These are phyloP conservation scores for Bettongia penicillata DNA, from an alignment of 2,113 vertebrate species.

Conservation along the genomic window DNA sequence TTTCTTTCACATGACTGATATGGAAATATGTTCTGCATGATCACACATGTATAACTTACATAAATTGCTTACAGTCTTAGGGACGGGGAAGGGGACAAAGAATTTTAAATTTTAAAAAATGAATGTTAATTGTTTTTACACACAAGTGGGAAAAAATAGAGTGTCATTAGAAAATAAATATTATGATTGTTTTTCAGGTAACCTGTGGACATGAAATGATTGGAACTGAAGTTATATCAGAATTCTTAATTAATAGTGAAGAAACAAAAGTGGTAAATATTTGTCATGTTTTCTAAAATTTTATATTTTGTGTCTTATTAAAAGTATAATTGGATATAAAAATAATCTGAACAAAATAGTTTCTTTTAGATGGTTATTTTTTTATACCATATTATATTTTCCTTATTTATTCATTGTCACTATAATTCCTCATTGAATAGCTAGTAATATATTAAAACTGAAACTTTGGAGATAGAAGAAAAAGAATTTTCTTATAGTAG, in stretches of 20 bases:
- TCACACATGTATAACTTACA: no score
- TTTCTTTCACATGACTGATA: neutral
- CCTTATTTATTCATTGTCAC: neutral
- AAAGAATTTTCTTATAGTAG: neutral
- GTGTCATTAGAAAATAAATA: neutral
- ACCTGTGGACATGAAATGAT: slow-evolving; percentile 84
- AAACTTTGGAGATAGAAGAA: slow-evolving; percentile 18
- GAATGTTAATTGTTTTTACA: neutral
- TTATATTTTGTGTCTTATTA: slow-evolving; percentile 57
- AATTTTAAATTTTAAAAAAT: neutral
- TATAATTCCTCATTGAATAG: neutral
- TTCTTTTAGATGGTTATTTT: neutral
- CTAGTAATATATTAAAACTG: slow-evolving; percentile 8
- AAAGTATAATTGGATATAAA: slow-evolving; percentile 48
- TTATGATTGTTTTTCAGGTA: slow-evolving; percentile 80
- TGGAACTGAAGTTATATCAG: slow-evolving; percentile 92
- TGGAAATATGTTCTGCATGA: neutral
- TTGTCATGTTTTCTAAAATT: slow-evolving; percentile 29
- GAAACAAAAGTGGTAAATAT: slow-evolving; percentile 94
- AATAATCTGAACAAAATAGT: neutral
- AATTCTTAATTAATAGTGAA: slow-evolving; percentile 92
- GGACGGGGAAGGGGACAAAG: no score
- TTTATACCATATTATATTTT: slow-evolving; percentile 28
- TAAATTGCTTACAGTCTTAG: neutral
- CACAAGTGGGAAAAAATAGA: neutral